A percentile compares a stretch with the other conserved stretches of the same genome.
phyloP scores from a whole-genome alignment of 2,113 vertebrate species.

The Bucco capensis region DNA sequence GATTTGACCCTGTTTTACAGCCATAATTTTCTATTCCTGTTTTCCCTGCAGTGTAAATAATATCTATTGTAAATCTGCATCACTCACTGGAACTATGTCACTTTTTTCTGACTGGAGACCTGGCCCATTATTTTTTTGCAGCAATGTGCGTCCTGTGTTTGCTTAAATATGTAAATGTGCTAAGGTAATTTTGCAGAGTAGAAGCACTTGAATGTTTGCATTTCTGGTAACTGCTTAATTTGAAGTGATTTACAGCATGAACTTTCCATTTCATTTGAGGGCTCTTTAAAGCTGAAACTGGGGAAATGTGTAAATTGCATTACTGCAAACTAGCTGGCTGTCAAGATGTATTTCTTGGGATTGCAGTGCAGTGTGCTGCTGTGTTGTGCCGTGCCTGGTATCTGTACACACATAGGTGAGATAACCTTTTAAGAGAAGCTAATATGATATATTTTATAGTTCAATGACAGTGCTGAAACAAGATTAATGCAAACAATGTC shows the following conservation, averaged over 20 bases:
- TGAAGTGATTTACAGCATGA: background rate
- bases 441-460: background rate
- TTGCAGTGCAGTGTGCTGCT: background rate
- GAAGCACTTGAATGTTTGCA: background rate
- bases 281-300: background rate
- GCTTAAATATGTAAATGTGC: background rate
- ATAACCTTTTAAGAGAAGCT: background rate
- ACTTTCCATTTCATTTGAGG: background rate
- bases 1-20: background rate
- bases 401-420: background rate
- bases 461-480: background rate
- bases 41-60: background rate
- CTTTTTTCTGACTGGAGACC: background rate
- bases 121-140: background rate
- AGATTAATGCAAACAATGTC: background rate
- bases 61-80: background rate
- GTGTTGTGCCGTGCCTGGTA: background rate
- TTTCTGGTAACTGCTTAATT: background rate
- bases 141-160: background rate
- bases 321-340: background rate
- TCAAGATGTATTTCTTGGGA: background rate
- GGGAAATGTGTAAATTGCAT: background rate
- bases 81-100: background rate
- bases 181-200: background rate
- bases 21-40: background rate